Percentiles rank a stretch among this genome's conserved stretches.
These are phyloP conservation scores for Apis dorsata DNA, from an alignment of 1,140 invertebrate genomes.

Conservation along the genomic window DNA sequence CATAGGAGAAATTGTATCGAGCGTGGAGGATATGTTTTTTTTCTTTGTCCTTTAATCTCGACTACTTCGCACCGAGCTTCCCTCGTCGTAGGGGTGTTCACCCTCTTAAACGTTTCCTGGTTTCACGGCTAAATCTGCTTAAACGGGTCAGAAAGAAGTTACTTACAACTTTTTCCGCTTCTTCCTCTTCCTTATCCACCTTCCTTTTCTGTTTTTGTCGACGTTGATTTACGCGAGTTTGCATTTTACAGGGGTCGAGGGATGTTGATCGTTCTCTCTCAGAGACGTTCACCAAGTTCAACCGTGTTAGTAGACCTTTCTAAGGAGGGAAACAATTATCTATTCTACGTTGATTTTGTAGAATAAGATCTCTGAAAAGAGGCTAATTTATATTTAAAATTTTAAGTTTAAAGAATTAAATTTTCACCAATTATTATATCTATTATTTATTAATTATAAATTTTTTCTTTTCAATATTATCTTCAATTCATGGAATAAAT, in stretches of 20 bases:
- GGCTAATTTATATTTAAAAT: too few species aligned
- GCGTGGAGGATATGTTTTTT: constrained; percentile 25
- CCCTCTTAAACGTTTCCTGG: constrained; percentile 66
- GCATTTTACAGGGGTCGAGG: constrained; percentile 22
- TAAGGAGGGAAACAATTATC: background rate
- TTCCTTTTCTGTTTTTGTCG: background rate
- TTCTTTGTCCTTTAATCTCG: constrained; percentile 53
- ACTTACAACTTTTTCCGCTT: constrained; percentile 47
- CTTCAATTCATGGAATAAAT: too few species aligned
- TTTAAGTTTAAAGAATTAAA: too few species aligned
- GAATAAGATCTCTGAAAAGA: background rate
- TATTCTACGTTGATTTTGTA: background rate
- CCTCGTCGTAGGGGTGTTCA: constrained; percentile 45
- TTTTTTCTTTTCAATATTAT: too few species aligned
- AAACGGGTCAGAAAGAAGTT: constrained; percentile 49
- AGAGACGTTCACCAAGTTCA: background rate
- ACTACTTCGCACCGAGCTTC: constrained; percentile 51
- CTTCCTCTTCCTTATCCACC: background rate
- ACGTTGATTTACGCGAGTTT: constrained; percentile 55
- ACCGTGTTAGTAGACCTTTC: background rate
- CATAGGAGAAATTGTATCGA: constrained; percentile 45
- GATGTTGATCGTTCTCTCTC: background rate
- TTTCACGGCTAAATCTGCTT: constrained; percentile 65
- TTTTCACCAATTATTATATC: too few species aligned
- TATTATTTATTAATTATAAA: too few species aligned